Evolutionary conservation across 2,888 invertebrate genomes (phyloP), one percentile per base, ranked within the genome.

Genomic region (Polydrusus pterygomalis): DNA sequence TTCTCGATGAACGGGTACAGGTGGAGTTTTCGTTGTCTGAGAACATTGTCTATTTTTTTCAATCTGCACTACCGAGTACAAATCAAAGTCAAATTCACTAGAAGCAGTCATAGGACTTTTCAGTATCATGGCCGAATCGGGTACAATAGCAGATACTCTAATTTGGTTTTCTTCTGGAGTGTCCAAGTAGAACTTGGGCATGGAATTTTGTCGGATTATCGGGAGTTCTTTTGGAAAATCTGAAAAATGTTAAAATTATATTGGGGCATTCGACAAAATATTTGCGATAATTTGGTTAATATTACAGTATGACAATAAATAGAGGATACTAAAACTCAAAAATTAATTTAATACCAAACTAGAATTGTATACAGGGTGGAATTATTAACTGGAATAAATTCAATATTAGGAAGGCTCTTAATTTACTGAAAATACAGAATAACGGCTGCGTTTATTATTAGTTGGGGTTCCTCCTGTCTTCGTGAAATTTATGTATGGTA

Each of bases 141-240:
- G 79, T n/a, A 84, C 75, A 6, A 86, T 77, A 10, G 83, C 76
- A 0, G 85, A 83, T 62, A 85, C 84, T 10, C 79, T 78, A 11
- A 77, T 56, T 77, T 87, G 85, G 64, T 84, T 84, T 13, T 80
- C 81, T 64, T 87, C 86, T 0, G 88, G 87, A 3, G 87, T 87
- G 49, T 87, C 88, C 49, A 87, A 70, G 76, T 86, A 88, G 74
- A 88, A 88, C 81, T 87, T 87, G 0, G 88, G 88, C 82, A 88
- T 86, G 9, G 87, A 87, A 65, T 83, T 83, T 77, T 88, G 88
- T 20, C 87, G 82, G 47, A 87, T 87, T 9, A 88, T 83, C 0
- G 87, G 87, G 13, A 88, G 71, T 75, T 88, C 87, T 74, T 83
- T 83, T 15, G 82, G 80, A 68, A 68, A 77, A 72, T 77, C 84